Evolutionary conservation across 2,888 invertebrate genomes (phyloP).

Genomic region (Dimorphilus gyrociliatus): DNA sequence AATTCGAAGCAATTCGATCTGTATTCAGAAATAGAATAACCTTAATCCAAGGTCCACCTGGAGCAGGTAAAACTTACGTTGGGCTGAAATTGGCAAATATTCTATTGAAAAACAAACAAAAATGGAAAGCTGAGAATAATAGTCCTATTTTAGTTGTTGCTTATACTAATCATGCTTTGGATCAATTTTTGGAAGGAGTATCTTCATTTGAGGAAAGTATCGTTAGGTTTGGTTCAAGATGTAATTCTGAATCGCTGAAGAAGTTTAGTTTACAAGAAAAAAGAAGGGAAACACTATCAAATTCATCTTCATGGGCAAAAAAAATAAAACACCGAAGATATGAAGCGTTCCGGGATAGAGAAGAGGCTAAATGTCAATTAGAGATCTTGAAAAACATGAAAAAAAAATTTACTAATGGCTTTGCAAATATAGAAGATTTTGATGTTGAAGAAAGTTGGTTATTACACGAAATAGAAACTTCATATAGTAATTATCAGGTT

Average conservation of each 20-base stretch:
- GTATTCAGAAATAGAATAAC: slow-evolving; percentile 28
- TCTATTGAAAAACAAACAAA: slow-evolving; percentile 45
- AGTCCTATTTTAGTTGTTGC: slow-evolving; percentile 32
- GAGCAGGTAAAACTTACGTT: slow-evolving; percentile 67
- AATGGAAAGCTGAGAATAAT: slow-evolving; percentile 27
- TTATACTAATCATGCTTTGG: slow-evolving; percentile 36
- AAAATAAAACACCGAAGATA: background rate
- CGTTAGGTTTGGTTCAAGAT: slow-evolving; percentile 24
- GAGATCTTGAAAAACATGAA: too few species aligned
- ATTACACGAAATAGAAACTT: too few species aligned
- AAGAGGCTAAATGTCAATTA: too few species aligned
- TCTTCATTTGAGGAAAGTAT: slow-evolving; percentile 16
- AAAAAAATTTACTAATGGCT: too few species aligned
- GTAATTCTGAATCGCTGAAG: slow-evolving; percentile 16
- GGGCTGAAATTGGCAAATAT: slow-evolving; percentile 54
- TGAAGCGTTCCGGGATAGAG: background rate
- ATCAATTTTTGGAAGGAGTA: slow-evolving; percentile 36
- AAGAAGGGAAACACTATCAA: background rate
- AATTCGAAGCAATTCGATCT: slow-evolving; percentile 20
- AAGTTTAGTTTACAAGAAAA: slow-evolving; percentile 9
- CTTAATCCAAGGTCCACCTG: slow-evolving; percentile 51
- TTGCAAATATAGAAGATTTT: too few species aligned
- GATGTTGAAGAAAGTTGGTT: too few species aligned
- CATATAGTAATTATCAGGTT: too few species aligned
- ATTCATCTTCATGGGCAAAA: background rate